Base-by-base conservation (phyloP, 2,113 vertebrate genomes). In the Psettodes erumei region DNA sequence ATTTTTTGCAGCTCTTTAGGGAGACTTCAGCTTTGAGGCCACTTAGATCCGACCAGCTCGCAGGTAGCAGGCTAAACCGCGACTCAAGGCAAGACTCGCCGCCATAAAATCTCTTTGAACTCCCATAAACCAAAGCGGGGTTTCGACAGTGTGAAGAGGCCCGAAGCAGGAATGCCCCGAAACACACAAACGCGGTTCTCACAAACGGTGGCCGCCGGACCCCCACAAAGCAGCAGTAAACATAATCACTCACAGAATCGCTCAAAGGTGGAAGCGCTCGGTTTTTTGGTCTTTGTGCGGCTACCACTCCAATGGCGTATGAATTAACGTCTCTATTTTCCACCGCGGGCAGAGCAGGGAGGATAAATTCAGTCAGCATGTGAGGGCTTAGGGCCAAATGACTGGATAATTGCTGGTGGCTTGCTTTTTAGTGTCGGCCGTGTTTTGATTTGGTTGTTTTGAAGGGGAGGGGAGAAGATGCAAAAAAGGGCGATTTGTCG, bases 241-340 rank as follows among this genome's bases (percentile, higher is more conserved):
- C 83, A 82, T 88, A 88, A 87, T 88, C 77, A 89, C 78, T 88
- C 73, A 75, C 87, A 90, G 86, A 85, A 76, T 75, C 21, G 75
- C 88, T 77, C 72, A 89, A n/a, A 88, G 88, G 84, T 89, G 81
- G 74, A 87, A 86, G 80, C 82, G 88, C 79, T 86, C 85, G 86
- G 85, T 90, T 71, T 88, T n/a, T 88, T 84, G 77, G 79, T 85
- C 84, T 87, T 79, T 88, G 88, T 88, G 82, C 77, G 85, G 86
- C 89, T 82, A 87, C 87, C 84, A 90, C 75, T 86, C 85, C 81
- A 86, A 86, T 90, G 81, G 82, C 80, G 90, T 84, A 86, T 85
- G 83, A 89, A 86, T 87, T 90, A 91, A 88, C 84, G 79, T 85
- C 82, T 83, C 77, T 87, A 82, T 91, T 91, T 90, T 88, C 82